Percentiles rank a stretch among this genome's conserved stretches.
Conservation (phyloP, 2,888 invertebrate species). For the Chymomyza procnemis region DNA sequence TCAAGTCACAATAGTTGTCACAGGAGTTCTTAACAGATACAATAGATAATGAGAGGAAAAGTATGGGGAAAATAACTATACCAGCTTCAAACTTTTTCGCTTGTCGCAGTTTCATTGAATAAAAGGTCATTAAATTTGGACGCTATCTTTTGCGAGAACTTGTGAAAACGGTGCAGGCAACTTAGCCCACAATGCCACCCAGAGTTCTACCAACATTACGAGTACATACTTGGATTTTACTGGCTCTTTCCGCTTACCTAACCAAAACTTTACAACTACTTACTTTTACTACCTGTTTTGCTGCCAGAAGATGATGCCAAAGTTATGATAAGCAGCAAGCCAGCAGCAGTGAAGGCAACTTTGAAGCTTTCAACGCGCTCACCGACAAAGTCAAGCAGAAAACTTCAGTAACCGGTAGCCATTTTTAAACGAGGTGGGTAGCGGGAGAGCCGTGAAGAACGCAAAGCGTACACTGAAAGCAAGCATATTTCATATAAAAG, state of each 20-base stretch:
- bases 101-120: conserved; percentile 67
- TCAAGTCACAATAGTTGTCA: background rate
- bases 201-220: background rate
- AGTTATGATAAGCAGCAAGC: conserved; percentile 68
- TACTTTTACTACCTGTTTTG: conserved; percentile 64
- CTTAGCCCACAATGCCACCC: conserved; percentile 8
- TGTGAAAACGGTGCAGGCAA: conserved; percentile 55
- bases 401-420: conserved; percentile 49
- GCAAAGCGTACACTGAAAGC: conserved; percentile 38
- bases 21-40: background rate
- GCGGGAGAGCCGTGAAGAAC: background rate
- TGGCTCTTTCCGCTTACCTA: conserved; percentile 67
- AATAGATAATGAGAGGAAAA: background rate
- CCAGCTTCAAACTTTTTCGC: conserved; percentile 31
- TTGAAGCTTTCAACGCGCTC: conserved; percentile 49
- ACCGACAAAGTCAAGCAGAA: conserved; percentile 69
- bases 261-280: conserved; percentile 68
- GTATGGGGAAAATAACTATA: too few species aligned
- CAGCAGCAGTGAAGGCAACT: conserved; percentile 24
- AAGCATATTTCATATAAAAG: conserved; percentile 69
- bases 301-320: conserved; percentile 34
- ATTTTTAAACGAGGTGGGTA: conserved; percentile 29
- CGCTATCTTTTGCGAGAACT: conserved; percentile 67
- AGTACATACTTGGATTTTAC: conserved; percentile 44
- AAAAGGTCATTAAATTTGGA: conserved; percentile 73